Conservation (phyloP, 2,797 vertebrate species). For the Eidolon dupreanum region DNA sequence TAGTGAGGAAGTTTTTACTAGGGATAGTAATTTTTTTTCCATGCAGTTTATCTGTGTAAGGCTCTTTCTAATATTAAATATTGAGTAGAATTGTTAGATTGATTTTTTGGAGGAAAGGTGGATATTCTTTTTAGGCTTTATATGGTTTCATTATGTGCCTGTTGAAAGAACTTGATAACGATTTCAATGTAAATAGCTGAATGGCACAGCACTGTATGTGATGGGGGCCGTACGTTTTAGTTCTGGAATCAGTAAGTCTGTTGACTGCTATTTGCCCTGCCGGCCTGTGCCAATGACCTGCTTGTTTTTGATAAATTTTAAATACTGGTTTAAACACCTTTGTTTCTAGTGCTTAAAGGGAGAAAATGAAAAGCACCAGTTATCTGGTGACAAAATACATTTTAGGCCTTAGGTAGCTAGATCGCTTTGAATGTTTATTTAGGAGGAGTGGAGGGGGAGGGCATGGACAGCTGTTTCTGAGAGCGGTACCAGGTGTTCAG, state of each 20-base stretch:
- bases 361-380: background rate
- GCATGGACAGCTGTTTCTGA: background rate
- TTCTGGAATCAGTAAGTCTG: background rate
- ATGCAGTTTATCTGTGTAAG: background rate
- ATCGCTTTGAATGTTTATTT: background rate
- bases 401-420: background rate
- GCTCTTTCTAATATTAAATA: background rate
- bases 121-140: background rate
- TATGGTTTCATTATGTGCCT: background rate
- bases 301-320: background rate
- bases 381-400: background rate
- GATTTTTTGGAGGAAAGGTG: background rate
- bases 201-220: background rate
- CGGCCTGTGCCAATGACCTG: background rate
- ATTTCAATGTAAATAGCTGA: background rate
- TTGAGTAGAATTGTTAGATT: background rate
- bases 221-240: background rate
- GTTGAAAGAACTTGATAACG: background rate
- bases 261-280: background rate
- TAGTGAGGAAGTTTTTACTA: background rate
- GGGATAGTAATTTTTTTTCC: background rate
- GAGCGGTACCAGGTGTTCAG: accelerated
- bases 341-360: background rate
- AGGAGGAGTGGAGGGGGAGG: background rate
- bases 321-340: background rate